Evolutionary conservation across 2,888 invertebrate genomes (phyloP), one percentile per base, ranked within the genome.

Genomic region (Heliconius charithonia): DNA sequence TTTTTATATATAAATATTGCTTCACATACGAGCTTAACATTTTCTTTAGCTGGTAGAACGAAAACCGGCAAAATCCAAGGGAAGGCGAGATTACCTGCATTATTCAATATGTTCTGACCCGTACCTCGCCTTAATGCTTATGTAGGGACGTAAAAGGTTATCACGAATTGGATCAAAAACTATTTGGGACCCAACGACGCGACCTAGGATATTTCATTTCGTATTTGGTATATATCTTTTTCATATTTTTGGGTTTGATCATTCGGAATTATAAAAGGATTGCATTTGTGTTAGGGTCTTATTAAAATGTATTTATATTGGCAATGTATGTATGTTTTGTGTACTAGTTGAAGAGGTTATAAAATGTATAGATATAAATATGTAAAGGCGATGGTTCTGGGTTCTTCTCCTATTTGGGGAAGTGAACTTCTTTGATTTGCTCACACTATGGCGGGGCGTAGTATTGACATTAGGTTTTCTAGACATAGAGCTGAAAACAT

Each of bases 11-110:
- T 89, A 91, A 88, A 90, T 90, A 90, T 88, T 84, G 84, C 83
- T 87, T 84, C 87, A 88, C 87, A 86, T 87, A 85, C 83, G 84
- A 73, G 84, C 85, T 82, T 83, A 84, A 87, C 86, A 87, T 89
- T 90, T 89, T 89, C 85, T 89, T 90, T 89, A 90, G 88, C 89
- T 87, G 86, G 80, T 79, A 82, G 82, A 84, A 84, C 85, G 83
- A 81, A 83, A 79, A 78, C 79, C 69, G 63, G 32, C 69, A 71
- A 81, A 78, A 82, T 79, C 73, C 80, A 83, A 71, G 76, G 78
- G 79, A 82, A 81, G 81, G 81, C 78, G 79, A 76, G 76, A 83
- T 83, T 81, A 81, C 80, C 71, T 81, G 79, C 81, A 83, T 83
- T 82, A 84, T 83, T 84, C 83, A 84, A 83, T 83, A 82, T 81